Evolutionary conservation across 1,140 invertebrate species (phyloP), one percentile per base, ranked within the genome.

Genomic region (Teleogryllus occipitalis): DNA sequence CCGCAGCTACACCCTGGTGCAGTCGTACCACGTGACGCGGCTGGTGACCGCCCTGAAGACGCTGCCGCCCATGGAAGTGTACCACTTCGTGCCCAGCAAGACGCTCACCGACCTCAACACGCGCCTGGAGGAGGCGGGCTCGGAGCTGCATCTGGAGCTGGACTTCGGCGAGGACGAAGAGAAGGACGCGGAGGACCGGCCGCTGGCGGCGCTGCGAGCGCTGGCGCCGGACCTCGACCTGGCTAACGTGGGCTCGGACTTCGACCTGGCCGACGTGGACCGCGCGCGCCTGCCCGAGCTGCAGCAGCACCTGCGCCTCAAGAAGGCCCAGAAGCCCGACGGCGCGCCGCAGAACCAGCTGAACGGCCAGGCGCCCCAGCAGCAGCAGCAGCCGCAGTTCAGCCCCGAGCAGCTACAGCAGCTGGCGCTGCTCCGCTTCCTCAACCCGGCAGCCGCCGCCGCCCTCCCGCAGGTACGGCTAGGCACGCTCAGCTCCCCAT

Each of bases 61-160:
- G 0, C 84, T 96, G 47, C 95, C 95, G 12, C 95, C 95, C 0
- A 91, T 94, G 88, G 94, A 96, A 83, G 91, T 93, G 47, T 96
- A 94, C 85, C 93, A 95, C 82, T 95, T 95, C 83, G 92, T 94
- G 47, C 94, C 94, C 0, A 95, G 93, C 81, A 95, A 95, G 85
- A 95, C 94, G 7, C 87, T 96, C 15, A 96, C 95, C 82, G 95
- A 97, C 85, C 96, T 96, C 85, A 95, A 96, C 81, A 94, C 93
- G 76, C 91, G 92, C 75, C 87, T 95, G 47, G 93, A 96, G 83
- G 94, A 96, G 86, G 94, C 95, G n/a, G 94, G 94, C 3, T 95
- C 94, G 4, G 94, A 96, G 85, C 84, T 96, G 8, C 93, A 96
- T 83, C 86, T 96, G 76, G 93, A 96, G 84, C 85, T 96, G 15